Percentiles rank a stretch among this genome's conserved stretches.
These are phyloP conservation scores for Theocolax elegans DNA, from an alignment of 1,140 invertebrate genomes.

Conservation along the genomic window DNA sequence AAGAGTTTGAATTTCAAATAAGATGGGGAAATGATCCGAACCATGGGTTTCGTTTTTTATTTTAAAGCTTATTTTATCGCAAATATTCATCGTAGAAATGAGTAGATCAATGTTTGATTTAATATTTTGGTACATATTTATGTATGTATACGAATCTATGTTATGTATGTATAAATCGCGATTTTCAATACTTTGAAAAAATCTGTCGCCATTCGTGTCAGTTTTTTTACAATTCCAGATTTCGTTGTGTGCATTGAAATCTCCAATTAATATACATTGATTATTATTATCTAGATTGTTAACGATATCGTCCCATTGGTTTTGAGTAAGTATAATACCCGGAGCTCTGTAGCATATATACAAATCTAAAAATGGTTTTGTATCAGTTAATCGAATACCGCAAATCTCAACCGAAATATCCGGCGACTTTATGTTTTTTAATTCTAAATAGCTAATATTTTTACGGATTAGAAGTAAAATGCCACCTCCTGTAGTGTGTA, in stretches of 20 bases:
- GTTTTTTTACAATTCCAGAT: neutral
- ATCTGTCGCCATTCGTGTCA: neutral
- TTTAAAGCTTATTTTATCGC: too few species aligned
- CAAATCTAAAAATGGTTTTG: neutral
- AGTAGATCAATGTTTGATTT: conserved; percentile 28
- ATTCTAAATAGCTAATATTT: neutral
- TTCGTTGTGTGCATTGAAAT: neutral
- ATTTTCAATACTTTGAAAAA: neutral
- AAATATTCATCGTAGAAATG: conserved; percentile 40
- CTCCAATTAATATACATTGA: neutral
- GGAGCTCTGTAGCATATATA: neutral
- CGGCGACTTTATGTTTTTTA: neutral
- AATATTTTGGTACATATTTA: neutral
- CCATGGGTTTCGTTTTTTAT: neutral
- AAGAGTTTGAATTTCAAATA: neutral
- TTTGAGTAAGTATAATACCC: neutral
- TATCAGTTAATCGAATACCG: neutral
- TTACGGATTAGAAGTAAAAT: neutral
- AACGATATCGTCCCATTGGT: neutral
- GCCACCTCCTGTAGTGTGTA: neutral
- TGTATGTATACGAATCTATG: neutral
- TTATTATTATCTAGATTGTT: neutral
- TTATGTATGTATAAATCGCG: neutral
- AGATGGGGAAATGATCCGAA: neutral
- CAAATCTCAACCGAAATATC: neutral